Percentiles rank a stretch among this genome's conserved stretches.
These are phyloP conservation scores for Pedetes capensis DNA, from an alignment of 2,113 vertebrate species.

Conservation along the genomic window DNA sequence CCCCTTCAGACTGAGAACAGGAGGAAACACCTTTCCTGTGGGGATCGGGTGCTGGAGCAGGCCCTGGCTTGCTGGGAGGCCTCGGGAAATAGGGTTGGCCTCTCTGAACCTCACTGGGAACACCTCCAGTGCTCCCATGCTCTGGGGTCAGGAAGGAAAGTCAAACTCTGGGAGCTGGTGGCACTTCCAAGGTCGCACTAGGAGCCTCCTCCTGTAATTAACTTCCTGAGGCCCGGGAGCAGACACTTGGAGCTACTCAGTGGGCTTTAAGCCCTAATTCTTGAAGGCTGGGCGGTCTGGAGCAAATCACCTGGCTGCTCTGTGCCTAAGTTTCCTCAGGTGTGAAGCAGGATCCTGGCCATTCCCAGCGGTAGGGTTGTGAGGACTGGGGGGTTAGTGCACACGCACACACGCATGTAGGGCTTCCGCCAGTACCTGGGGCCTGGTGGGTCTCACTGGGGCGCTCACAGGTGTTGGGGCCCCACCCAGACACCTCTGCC, in stretches of 20 bases:
- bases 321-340: not conserved
- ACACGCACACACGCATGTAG: no score
- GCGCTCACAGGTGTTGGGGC: not conserved
- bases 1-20: not conserved
- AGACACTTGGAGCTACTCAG: not conserved
- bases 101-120: slow-evolving; percentile 41
- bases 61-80: slow-evolving; percentile 27
- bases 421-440: no score
- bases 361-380: no score
- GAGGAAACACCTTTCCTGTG: slow-evolving; percentile 35
- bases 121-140: no score
- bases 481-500: not conserved
- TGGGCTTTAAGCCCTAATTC: not conserved
- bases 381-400: not conserved
- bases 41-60: not conserved
- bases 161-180: not conserved
- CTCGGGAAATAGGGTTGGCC: not conserved
- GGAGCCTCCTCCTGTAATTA: not conserved
- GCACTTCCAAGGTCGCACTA: not conserved
- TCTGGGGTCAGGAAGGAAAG: not conserved
- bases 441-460: not conserved
- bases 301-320: not conserved
- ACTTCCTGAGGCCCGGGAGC: not conserved
- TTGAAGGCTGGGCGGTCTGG: not conserved
- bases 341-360: no score